Evolutionary conservation across 2,797 vertebrate genomes (phyloP).

Genomic region (Lutjanus campechanus): DNA sequence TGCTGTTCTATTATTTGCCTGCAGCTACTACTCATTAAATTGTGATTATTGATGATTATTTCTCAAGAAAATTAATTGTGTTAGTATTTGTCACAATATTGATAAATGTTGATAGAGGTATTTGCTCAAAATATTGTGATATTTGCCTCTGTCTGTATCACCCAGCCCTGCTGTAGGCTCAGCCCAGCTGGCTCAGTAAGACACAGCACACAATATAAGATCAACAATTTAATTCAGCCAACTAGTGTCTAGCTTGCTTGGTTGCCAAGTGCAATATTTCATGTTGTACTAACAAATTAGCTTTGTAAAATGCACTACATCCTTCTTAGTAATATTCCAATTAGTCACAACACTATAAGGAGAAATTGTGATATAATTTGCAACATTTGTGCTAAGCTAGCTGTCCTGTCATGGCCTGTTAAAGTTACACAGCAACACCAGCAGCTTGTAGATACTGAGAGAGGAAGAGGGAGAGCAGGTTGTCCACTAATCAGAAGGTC

Average conservation of each 20-base stretch:
- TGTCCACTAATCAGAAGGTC: no score
- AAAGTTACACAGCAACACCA: conserved; percentile 11
- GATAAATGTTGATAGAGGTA: no score
- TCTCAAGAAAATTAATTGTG: no score
- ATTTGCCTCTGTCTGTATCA: no score
- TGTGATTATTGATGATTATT: no score
- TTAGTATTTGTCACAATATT: no score
- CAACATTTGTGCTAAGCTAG: not conserved
- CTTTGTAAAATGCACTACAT: conserved; percentile 7
- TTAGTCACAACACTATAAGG: not conserved
- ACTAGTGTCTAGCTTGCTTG: not conserved
- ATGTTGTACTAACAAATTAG: not conserved
- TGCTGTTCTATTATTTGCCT: no score
- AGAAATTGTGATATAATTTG: conserved; percentile 15
- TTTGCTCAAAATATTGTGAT: no score
- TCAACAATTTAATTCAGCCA: not conserved
- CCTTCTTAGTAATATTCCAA: conserved; percentile 9
- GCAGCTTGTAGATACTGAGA: conserved; percentile 2
- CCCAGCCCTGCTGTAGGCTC: not conserved
- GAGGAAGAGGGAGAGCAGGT: not conserved
- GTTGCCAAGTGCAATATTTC: not conserved
- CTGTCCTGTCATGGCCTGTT: not conserved
- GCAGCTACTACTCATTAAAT: no score
- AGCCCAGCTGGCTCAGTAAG: not conserved
- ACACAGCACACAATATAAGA: not conserved